phyloP scores from a whole-genome alignment of 2,797 vertebrate genomes.

The Oreochromis grahami region DNA sequence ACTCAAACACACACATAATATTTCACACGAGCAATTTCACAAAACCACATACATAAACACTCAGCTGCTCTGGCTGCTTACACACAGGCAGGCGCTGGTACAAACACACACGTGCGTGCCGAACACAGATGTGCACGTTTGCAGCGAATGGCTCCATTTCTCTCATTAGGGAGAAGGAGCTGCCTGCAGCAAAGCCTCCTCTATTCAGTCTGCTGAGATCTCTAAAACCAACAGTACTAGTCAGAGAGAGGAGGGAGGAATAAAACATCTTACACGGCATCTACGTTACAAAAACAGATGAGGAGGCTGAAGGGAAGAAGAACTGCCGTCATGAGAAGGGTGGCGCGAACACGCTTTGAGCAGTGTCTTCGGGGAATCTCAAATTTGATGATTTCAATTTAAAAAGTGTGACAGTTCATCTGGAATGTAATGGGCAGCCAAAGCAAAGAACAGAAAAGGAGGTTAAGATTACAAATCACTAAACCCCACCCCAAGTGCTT shows the following conservation, averaged over 20 bases:
- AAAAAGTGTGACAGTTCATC: neutral
- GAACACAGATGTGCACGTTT: neutral
- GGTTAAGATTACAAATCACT: neutral
- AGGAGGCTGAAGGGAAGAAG: constrained; percentile 2
- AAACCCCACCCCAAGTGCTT: neutral
- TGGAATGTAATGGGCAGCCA: neutral
- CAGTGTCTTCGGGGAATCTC: neutral
- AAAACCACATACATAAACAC: constrained; percentile 49
- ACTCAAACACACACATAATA: constrained; percentile 50
- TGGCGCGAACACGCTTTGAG: neutral
- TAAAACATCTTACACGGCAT: neutral
- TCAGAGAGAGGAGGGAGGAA: constrained; percentile 15
- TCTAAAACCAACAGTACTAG: constrained; percentile 63
- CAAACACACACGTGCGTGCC: neutral
- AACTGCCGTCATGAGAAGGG: neutral
- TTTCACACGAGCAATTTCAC: constrained; percentile 42
- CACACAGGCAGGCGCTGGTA: neutral
- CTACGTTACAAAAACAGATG: neutral
- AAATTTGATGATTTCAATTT: neutral
- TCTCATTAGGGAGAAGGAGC: constrained; percentile 72
- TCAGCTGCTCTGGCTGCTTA: neutral
- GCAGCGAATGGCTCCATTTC: constrained; percentile 45
- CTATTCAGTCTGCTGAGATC: constrained; percentile 60
- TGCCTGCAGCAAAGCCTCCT: constrained; percentile 65
- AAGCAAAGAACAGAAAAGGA: neutral